Evolutionary conservation across 2,888 invertebrate species (phyloP), one percentile per base, ranked within the genome.

Genomic region (Leptopterna dolabrata): DNA sequence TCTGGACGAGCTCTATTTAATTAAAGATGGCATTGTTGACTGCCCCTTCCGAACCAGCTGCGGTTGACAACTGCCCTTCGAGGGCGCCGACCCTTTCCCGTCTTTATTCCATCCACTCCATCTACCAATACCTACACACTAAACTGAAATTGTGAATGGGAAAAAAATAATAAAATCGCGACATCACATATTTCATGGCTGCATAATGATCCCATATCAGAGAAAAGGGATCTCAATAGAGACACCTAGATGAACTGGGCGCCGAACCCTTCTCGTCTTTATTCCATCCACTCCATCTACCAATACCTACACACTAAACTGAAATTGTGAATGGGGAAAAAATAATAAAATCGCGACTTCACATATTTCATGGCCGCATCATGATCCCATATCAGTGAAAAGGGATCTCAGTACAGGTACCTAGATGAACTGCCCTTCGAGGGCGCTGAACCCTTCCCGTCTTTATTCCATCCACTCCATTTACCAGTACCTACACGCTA

Each of bases 1-100:
- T 63, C 63, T 19, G 63, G 63, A 11, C 24, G 63, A 63, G 63
- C 63, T 63, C 63, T 63, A 63, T 63, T 63, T 63, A 63, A 63
- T 63, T 63, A 63, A 63, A 63, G 63, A 63, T 63, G 63, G 63
- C 63, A 63, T 63, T 63, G 63, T 63, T 63, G 63, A 24, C 63
- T 24, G 24, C 19, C 63, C 63, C 63, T 63, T 63, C 63, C 63
- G 63, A 19, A 19, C 63, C 63, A 19, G 63, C 63, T 63, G 63
- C 63, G 63, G 63, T 63, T 63, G 63, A 63, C 63, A 63, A 63
- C 63, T 24, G 63, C 63, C 63, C 63, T 63, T 63, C 63, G 24
- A 63, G 63, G 24, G 27, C 11, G 24, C 24, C 63, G 63, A 63
- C 63, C 63, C 24, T 27, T 11, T 14, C 1, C 55, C 19, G n/a